These are phyloP conservation scores for Melipona beecheii DNA, from an alignment of 2,888 invertebrate species.

Conservation along the genomic window DNA sequence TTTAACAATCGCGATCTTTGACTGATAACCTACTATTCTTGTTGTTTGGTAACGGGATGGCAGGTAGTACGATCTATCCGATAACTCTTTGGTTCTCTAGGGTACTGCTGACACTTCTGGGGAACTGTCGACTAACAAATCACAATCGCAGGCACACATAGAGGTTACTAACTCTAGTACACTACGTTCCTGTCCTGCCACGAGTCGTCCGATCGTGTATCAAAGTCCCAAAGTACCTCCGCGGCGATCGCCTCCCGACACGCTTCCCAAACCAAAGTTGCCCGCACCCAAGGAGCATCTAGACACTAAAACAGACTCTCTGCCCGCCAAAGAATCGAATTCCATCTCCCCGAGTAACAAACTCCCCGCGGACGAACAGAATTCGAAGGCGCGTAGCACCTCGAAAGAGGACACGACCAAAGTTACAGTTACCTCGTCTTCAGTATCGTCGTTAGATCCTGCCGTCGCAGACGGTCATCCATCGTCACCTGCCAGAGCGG, in stretches of 20 bases:
- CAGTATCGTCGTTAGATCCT: slow-evolving; percentile 25
- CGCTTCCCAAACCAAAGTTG: slow-evolving; percentile 61
- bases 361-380: slow-evolving; percentile 44
- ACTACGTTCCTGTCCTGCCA: slow-evolving; percentile 60
- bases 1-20: slow-evolving; percentile 21
- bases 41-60: slow-evolving; percentile 71
- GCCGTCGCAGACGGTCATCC: slow-evolving; percentile 29
- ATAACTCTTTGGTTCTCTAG: slow-evolving; percentile 79
- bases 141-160: slow-evolving; percentile 72
- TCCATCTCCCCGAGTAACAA: slow-evolving; percentile 28
- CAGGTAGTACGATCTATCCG: slow-evolving; percentile 53
- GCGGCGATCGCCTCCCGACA: slow-evolving; percentile 76
- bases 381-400: slow-evolving; percentile 15
- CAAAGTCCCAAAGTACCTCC: slow-evolving; percentile 80
- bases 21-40: slow-evolving; percentile 29
- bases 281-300: slow-evolving; percentile 41
- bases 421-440: slow-evolving; percentile 6
- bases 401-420: slow-evolving; percentile 41
- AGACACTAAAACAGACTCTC: slow-evolving; percentile 57
- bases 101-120: slow-evolving; percentile 82
- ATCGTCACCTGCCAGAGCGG: slow-evolving; percentile 36
- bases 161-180: slow-evolving; percentile 73
- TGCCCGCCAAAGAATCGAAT: slow-evolving; percentile 39
- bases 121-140: slow-evolving; percentile 80
- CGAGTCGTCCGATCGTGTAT: slow-evolving; percentile 77